These are phyloP conservation scores for Megalopta genalis DNA, from an alignment of 1,140 invertebrate species.

Conservation along the genomic window DNA sequence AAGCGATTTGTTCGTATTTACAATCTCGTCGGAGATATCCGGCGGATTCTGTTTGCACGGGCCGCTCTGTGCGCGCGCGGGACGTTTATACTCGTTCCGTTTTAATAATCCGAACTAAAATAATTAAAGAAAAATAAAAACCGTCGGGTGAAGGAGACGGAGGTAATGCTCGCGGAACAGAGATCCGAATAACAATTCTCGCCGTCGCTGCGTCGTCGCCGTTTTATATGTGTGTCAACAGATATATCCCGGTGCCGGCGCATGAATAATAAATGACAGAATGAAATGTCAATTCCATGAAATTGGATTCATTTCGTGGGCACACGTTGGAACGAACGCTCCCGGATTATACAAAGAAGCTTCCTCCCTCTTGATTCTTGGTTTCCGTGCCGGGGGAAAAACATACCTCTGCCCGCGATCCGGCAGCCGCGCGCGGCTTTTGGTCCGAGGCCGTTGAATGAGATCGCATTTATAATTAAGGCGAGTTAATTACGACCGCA, in stretches of 20 bases:
- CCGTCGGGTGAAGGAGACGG: no score
- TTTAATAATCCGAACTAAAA: no score
- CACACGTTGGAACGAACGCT: neutral
- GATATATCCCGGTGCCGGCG: neutral
- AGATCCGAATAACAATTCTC: neutral
- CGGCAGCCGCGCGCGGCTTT: neutral
- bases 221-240: slow-evolving; percentile 3
- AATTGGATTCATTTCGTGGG: neutral
- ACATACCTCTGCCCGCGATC: neutral
- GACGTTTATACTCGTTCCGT: no score
- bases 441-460: neutral
- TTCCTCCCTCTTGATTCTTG: neutral
- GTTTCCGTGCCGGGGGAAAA: neutral
- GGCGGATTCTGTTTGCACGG: no score
- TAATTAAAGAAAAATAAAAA: no score
- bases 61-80: no score
- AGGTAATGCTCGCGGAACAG: no score
- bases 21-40: no score
- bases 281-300: neutral
- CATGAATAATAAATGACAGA: slow-evolving; percentile 4
- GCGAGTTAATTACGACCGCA: slow-evolving; percentile 3
- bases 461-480: slow-evolving; percentile 19
- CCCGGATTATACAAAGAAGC: neutral
- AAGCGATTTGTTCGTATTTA: no score
- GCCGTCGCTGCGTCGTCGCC: neutral